Evolutionary conservation across 2,797 vertebrate genomes (phyloP).

Genomic region (Buceros bicornis): DNA sequence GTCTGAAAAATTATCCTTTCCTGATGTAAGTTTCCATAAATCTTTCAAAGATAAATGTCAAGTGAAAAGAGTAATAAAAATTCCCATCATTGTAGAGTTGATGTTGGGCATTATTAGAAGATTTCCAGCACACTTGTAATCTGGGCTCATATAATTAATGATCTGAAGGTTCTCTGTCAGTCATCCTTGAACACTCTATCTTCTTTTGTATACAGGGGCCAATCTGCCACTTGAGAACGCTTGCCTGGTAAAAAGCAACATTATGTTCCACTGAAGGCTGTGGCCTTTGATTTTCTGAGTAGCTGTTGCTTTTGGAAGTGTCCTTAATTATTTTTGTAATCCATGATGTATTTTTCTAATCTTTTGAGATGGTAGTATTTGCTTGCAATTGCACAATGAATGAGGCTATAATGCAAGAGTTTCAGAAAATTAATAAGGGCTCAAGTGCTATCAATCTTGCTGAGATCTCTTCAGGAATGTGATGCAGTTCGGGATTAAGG

Average conservation of each 20-base stretch:
- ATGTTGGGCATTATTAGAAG: neutral
- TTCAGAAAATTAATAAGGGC: neutral
- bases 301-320: neutral
- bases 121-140: neutral
- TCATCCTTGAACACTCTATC: neutral
- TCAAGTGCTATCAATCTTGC: neutral
- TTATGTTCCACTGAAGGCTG: neutral
- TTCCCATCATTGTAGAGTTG: neutral
- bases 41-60: neutral
- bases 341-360: neutral
- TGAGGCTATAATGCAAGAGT: neutral
- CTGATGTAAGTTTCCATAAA: neutral
- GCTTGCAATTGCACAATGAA: neutral
- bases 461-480: neutral
- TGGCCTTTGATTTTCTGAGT: neutral
- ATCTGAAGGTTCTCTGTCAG: neutral
- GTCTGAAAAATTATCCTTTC: neutral
- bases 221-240: neutral
- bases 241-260: neutral
- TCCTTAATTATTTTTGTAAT: neutral
- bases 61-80: constrained; percentile 49
- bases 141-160: neutral
- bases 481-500: neutral
- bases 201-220: neutral
- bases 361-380: neutral